Conservation (phyloP, 1,140 invertebrate genomes). For the Aleiodes sp. region DNA sequence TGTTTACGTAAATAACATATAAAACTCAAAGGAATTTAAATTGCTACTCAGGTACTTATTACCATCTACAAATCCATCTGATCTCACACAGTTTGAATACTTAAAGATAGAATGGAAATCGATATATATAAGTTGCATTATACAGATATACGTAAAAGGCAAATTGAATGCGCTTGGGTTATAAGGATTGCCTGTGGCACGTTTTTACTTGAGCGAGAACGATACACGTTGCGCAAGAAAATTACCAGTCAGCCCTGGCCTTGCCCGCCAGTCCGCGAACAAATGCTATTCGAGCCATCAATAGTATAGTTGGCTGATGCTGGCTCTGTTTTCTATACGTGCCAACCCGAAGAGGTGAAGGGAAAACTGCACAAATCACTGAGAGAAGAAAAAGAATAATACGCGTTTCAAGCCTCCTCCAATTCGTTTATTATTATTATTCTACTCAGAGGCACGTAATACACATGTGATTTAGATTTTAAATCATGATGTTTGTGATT, state of each 20-base stretch:
- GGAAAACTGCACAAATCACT: background rate
- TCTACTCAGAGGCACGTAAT: too few relatives aligned
- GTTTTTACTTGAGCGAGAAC: too few relatives aligned
- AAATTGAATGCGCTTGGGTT: constrained; percentile 11
- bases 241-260: constrained; percentile 57
- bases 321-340: background rate
- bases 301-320: constrained; percentile 37
- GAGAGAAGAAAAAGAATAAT: background rate
- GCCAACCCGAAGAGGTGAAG: background rate
- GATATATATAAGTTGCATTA: background rate
- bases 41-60: too few relatives aligned
- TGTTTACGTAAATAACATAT: too few relatives aligned
- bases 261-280: constrained; percentile 52
- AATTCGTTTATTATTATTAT: too few relatives aligned
- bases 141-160: background rate
- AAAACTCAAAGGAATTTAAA: too few relatives aligned
- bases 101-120: background rate
- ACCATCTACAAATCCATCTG: too few relatives aligned
- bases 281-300: constrained; percentile 24
- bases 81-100: background rate
- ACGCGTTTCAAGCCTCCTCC: too few relatives aligned
- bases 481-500: too few relatives aligned
- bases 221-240: constrained; percentile 55
- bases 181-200: constrained; percentile 21
- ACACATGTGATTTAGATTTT: too few relatives aligned